phyloP scores from a whole-genome alignment of 2,113 vertebrate species.

The Microtus montanus region DNA sequence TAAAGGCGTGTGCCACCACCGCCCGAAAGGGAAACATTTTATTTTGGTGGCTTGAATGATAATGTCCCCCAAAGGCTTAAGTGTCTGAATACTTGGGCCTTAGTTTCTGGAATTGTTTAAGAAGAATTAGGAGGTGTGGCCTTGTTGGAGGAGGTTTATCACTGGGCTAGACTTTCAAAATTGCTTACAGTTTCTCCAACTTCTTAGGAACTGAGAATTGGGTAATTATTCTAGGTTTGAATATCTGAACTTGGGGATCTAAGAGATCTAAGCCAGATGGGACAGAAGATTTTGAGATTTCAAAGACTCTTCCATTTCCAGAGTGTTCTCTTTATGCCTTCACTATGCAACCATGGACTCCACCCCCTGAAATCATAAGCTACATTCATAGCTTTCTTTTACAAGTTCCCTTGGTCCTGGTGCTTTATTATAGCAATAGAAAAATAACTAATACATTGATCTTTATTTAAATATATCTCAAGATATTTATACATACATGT shows the following conservation, averaged over 20 bases:
- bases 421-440: background rate
- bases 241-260: background rate
- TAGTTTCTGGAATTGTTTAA: background rate
- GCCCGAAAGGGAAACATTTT: background rate
- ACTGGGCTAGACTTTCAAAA: background rate
- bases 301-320: background rate
- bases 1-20: too few relatives aligned
- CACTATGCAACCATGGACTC: background rate
- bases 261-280: background rate
- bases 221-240: background rate
- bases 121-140: background rate
- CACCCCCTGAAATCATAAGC: background rate
- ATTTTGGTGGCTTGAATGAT: background rate
- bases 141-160: background rate
- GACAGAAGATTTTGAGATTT: background rate
- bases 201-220: background rate
- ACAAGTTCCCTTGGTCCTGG: background rate
- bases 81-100: background rate
- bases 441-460: background rate
- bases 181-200: background rate
- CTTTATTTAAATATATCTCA: background rate
- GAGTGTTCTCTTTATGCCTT: background rate
- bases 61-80: background rate
- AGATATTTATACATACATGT: too few relatives aligned
- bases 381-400: background rate